Evolutionary conservation across 2,113 vertebrate species (phyloP).

Genomic region (Athene noctua): DNA sequence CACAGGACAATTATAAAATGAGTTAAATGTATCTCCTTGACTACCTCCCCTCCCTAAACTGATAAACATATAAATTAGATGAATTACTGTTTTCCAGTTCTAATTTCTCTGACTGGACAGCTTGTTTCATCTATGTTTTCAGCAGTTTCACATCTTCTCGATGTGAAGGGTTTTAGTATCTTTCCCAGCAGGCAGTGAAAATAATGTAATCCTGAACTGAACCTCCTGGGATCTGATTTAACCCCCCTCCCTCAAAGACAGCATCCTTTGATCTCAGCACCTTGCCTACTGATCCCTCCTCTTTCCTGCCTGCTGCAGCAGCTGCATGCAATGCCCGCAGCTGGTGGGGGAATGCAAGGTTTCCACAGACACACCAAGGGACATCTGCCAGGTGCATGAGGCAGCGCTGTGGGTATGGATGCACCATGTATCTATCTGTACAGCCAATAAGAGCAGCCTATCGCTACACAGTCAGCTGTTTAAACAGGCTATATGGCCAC

Average conservation of each 20-base stretch:
- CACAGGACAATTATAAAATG: background rate
- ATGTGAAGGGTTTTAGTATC: background rate
- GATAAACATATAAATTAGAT: background rate
- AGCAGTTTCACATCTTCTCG: background rate
- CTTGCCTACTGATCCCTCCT: background rate
- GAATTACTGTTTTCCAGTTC: background rate
- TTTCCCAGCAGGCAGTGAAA: background rate
- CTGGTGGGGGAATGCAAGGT: background rate
- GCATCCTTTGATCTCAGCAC: background rate
- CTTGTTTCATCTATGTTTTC: background rate
- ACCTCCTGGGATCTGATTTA: background rate
- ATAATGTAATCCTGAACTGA: background rate
- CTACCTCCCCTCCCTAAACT: background rate
- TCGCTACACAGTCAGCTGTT: background rate
- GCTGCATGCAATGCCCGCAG: background rate
- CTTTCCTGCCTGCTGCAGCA: background rate
- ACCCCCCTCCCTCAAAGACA: background rate
- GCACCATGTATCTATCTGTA: background rate
- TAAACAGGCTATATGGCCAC: background rate
- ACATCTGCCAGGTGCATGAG: background rate
- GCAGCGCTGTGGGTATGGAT: background rate
- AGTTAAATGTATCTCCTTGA: background rate
- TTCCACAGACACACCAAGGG: background rate
- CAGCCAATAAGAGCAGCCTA: background rate
- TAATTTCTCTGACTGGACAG: background rate